A percentile compares a stretch with the other conserved stretches of the same genome.
Evolutionary conservation across 2,888 invertebrate genomes (phyloP).

Genomic region (Saturnia japonica): DNA sequence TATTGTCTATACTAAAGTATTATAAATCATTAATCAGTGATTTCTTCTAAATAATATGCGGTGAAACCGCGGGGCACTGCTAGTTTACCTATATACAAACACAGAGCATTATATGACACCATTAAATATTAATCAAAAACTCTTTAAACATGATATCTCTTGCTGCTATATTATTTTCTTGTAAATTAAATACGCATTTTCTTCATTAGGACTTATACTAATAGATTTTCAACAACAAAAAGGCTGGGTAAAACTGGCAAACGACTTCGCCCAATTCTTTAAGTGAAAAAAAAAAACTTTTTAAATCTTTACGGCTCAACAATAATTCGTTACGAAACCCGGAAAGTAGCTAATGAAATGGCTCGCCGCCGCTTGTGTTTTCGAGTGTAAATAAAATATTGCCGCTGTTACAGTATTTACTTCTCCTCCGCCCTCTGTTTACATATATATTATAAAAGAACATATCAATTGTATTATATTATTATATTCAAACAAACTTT

Average conservation of each 20-base stretch:
- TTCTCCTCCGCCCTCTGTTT: neutral
- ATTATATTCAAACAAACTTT: neutral
- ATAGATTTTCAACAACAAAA: neutral
- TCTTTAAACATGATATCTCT: neutral
- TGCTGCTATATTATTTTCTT: neutral
- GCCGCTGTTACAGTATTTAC: constrained; percentile 22
- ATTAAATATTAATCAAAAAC: neutral
- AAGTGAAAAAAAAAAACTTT: constrained; percentile 35
- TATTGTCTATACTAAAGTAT: too few species aligned
- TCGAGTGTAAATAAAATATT: constrained; percentile 39
- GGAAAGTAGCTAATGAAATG: constrained; percentile 40
- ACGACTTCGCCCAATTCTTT: constrained; percentile 14
- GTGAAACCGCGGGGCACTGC: too few species aligned
- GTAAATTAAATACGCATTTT: neutral
- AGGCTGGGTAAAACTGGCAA: neutral
- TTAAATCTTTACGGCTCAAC: constrained; percentile 33
- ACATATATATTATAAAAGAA: neutral
- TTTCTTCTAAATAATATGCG: too few species aligned
- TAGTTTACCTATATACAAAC: too few species aligned
- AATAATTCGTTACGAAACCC: constrained; percentile 32
- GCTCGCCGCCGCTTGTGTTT: constrained; percentile 33
- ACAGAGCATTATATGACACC: too few species aligned
- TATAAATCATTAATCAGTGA: too few species aligned
- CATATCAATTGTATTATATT: neutral
- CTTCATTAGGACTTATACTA: neutral